Evolutionary conservation across 2,113 vertebrate species (phyloP), one percentile per base, ranked within the genome.

Genomic region (Elaphurus davidianus): DNA sequence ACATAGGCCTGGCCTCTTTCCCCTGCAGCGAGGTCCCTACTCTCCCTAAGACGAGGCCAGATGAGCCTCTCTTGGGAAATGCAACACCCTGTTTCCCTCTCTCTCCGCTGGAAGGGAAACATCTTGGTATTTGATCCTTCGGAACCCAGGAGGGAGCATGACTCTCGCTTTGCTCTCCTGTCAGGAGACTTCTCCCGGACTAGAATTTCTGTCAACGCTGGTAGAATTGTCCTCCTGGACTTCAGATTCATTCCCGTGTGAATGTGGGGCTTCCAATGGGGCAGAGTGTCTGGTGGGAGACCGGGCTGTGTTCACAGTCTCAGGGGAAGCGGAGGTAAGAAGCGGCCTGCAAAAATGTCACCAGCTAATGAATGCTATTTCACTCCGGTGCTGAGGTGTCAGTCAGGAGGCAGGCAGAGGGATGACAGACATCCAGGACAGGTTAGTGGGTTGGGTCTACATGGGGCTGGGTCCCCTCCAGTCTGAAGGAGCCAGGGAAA

Each of bases 261-360:
- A 79, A 11, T 7, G 5, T 45, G 50, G 19, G 23, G 1, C 40
- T 43, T 47, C 83, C 30, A 79, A 2, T 1, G 33, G 28, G 86
- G 50, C 9, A 25, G 55, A 17, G 27, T 40, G 17, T 4, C 16
- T 7, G 21, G 9, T 3, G 23, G 25, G 85, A 55, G 67, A 57
- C 28, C 1, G 36, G 62, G 11, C 40, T 74, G 13, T 5, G 10
- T 14, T 59, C 5, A 47, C 2, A 55, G 8, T 3, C 27, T 95
- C 96, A 93, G 82, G 97, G 96, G 97, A 94, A 71, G 96, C 47
- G 2, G 91, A 95, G 95, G 97, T n/a, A 95, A 93, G 90, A 86
- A 90, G 83, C 97, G 74, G 79, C 88, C 97, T 64, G 79, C 0
- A 27, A 98, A 98, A 98, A 98, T 97, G 98, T 98, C 98, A 98